These are phyloP conservation scores for Crotalus helleri DNA, from an alignment of 2,113 vertebrate species.

Conservation along the genomic window DNA sequence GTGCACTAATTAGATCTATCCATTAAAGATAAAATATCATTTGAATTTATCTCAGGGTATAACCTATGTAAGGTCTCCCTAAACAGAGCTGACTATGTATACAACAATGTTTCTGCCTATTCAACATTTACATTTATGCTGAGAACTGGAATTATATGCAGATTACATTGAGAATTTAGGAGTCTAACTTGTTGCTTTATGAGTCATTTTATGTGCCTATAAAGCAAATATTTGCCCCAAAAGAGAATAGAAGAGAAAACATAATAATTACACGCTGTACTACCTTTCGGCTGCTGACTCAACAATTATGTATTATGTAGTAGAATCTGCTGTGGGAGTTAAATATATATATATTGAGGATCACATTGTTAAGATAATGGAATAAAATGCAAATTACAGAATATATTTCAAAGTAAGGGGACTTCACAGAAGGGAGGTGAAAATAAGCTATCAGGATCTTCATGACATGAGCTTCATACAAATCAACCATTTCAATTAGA, in stretches of 20 bases:
- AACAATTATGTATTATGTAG: conserved; percentile 44
- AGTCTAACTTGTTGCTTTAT: conserved; percentile 41
- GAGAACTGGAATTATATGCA: conserved; percentile 38
- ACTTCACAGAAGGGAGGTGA: conserved; percentile 33
- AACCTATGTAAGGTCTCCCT: background rate
- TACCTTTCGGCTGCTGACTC: conserved; percentile 57
- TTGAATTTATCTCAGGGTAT: background rate
- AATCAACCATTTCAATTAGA: conserved; percentile 22
- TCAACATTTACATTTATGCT: conserved; percentile 46
- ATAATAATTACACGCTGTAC: conserved; percentile 52
- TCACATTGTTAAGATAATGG: conserved; percentile 36
- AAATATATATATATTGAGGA: conserved; percentile 44
- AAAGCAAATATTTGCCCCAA: conserved; percentile 56
- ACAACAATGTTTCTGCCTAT: conserved; percentile 34
- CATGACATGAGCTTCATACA: conserved; percentile 11
- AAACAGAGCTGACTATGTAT: background rate
- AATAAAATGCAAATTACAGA: conserved; percentile 46
- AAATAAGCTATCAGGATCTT: conserved; percentile 17
- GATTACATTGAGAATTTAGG: conserved; percentile 23
- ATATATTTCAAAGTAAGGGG: conserved; percentile 44
- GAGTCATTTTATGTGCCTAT: conserved; percentile 50
- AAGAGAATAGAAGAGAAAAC: conserved; percentile 54
- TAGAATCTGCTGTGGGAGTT: conserved; percentile 39
- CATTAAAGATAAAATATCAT: background rate
- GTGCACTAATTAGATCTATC: background rate